Percentiles rank a stretch among this genome's conserved stretches.
These are phyloP conservation scores for Calameuta filiformis DNA, from an alignment of 2,888 invertebrate genomes.

Conservation along the genomic window DNA sequence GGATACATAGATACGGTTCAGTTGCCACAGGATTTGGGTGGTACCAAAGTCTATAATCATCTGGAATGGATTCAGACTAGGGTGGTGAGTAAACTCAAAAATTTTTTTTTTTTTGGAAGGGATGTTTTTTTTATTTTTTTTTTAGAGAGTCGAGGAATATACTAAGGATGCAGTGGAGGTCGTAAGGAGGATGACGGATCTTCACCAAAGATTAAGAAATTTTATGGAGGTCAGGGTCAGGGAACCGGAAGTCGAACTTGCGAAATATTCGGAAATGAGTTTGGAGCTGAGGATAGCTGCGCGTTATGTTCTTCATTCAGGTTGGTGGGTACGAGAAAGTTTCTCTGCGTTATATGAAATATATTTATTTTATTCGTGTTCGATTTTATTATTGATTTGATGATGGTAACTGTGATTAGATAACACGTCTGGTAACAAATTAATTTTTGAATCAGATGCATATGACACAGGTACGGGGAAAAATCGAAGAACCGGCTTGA, in stretches of 20 bases:
- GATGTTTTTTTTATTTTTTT: conserved; percentile 12
- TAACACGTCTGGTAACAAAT: background rate
- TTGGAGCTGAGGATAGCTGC: conserved; percentile 54
- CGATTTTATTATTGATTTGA: background rate
- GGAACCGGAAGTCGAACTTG: conserved; percentile 71
- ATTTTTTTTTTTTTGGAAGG: background rate
- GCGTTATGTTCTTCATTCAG: conserved; percentile 51
- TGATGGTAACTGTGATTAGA: background rate
- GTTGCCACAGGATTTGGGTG: conserved; percentile 79
- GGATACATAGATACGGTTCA: conserved; percentile 77
- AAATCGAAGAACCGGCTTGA: conserved; percentile 5
- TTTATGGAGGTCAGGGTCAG: conserved; percentile 69
- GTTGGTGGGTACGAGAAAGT: conserved; percentile 30
- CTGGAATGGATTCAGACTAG: conserved; percentile 80
- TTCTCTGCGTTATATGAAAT: background rate
- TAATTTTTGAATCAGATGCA: background rate
- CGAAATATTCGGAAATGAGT: conserved; percentile 69
- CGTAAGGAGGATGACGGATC: conserved; percentile 72
- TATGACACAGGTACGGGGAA: background rate
- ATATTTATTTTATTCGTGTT: background rate
- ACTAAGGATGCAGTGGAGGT: conserved; percentile 72
- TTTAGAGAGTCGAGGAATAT: conserved; percentile 77
- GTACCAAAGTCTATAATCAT: conserved; percentile 78
- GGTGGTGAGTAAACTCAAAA: conserved; percentile 70
- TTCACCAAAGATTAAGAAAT: conserved; percentile 70